Evolutionary conservation across 1,140 invertebrate species (phyloP), one percentile per base, ranked within the genome.

Genomic region (Xylocopa sonorina): DNA sequence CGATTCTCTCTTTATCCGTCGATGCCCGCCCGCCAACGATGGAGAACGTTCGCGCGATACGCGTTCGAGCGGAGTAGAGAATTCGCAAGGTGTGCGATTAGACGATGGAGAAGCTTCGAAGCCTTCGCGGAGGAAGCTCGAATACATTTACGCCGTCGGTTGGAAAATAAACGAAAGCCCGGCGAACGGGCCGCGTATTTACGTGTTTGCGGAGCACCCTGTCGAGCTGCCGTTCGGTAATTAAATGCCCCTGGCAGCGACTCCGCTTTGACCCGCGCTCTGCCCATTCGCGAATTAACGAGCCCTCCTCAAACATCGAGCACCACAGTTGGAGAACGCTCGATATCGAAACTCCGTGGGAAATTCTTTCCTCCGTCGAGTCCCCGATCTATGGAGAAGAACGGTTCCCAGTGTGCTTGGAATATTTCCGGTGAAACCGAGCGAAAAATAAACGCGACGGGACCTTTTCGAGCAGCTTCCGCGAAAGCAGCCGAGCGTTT

Each of bases 181-280:
- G 46, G 27, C 64, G 46, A 50, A 67, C 64, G 46, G n/a, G 68
- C 24, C 53, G 34, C 38, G 53, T 72, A 46, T 72, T 72, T 58
- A 46, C 68, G 27, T 72, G 53, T 72, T 72, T 72, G 53, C 38
- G 38, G 41, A 72, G 12, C 68, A 58, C 38, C 68, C 68, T 46
- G 68, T 46, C 38, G 68, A 32, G 64, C n/a, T 24, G n/a, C 21
- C 46, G 64, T 68, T 51, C 21, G 64, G 29, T 72, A 72, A 72
- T 72, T 43, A 58, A 72, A 58, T 58, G 34, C 67, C 50, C n/a
- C 32, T 38, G 18, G 51, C 9, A 41, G 24, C 50, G 24, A 55
- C 50, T 41, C 2, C 50, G 34, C 67, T 69, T 69, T 69, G 67
- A 55, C 64, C 48, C 27, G 43, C 2, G 6, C 41, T 29, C 55